Conservation (phyloP, 2,888 invertebrate genomes). For the Melanargia galathea region DNA sequence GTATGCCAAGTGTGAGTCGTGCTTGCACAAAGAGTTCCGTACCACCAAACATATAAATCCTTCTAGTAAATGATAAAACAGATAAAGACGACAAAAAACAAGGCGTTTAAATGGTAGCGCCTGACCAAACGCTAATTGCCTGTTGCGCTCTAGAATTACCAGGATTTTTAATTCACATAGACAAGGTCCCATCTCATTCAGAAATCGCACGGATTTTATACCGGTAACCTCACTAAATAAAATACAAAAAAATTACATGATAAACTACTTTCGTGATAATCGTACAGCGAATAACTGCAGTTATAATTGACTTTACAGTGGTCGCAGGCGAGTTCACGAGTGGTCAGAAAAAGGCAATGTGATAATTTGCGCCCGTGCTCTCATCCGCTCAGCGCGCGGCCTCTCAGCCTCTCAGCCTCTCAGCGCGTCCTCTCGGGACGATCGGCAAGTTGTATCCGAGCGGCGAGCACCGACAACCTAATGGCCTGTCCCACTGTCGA, state of each 20-base stretch:
- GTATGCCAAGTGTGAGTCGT: too few relatives aligned
- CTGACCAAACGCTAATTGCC: too few relatives aligned
- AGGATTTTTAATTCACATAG: too few relatives aligned
- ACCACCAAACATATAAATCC: too few relatives aligned
- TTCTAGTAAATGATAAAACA: too few relatives aligned
- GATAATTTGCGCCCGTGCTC: slow-evolving; percentile 34
- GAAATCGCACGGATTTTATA: too few relatives aligned
- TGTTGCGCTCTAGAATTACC: too few relatives aligned
- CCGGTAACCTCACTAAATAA: neutral
- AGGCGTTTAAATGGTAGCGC: too few relatives aligned
- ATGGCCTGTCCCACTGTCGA: slow-evolving; percentile 8
- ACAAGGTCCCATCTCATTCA: too few relatives aligned
- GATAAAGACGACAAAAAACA: too few relatives aligned
- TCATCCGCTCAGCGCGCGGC: slow-evolving; percentile 14
- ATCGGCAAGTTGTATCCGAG: slow-evolving; percentile 3
- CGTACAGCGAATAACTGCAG: slow-evolving; percentile 7
- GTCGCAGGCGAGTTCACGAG: slow-evolving; percentile 26
- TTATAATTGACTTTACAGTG: slow-evolving; percentile 38
- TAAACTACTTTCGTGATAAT: slow-evolving; percentile 6
- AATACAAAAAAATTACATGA: neutral
- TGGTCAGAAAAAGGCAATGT: slow-evolving; percentile 38
- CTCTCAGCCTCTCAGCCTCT: neutral
- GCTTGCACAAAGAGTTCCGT: too few relatives aligned
- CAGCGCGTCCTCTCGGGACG: neutral
- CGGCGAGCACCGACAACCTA: neutral